Evolutionary conservation across 2,797 vertebrate genomes (phyloP), one percentile per base, ranked within the genome.

Genomic region (Sternotherus odoratus): DNA sequence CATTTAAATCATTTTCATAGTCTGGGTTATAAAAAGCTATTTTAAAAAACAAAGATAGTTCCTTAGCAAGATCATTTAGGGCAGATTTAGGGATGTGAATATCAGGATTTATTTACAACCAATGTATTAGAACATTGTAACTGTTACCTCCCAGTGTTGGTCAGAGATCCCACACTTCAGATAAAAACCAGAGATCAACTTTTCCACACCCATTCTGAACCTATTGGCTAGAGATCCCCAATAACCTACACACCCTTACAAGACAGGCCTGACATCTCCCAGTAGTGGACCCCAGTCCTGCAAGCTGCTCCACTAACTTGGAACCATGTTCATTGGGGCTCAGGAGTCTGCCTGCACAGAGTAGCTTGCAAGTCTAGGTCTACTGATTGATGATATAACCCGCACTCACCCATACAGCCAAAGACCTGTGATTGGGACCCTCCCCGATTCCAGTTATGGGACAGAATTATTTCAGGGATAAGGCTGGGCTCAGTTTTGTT

Each of bases 41-140:
- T 66, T 82, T 75, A 77, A 93, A 96, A 96, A 97, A 97, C 95
- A 97, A 97, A 97, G 95, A 95, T 96, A 95, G 96, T 88, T 90
- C 96, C 95, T 88, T 85, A 92, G 75, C 54, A 97, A 96, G 96
- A 83, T 95, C 97, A 97, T 94, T 94, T 97, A 96, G 95, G 95
- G 96, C 91, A 96, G 96, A 95, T 51, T 82, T 94, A 5, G 86
- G 36, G 83, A 92, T 72, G 89, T 53, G 93, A 89, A 26, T 74
- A 74, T 8, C 24, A 74, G 24, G 26, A 46, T 46, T 26, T 46
- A 46, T 74, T 16, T 74, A 74, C 72, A 43, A 91, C 88, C 90
- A 96, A 96, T 96, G 96, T 96, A 90, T 97, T 96, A 53, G 15
- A 88, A 95, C 89, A 89, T 85, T 2, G 5, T 92, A 79, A 95